Evolutionary conservation across 2,113 vertebrate species (phyloP).

Genomic region (Ptychochromis oligacanthus): DNA sequence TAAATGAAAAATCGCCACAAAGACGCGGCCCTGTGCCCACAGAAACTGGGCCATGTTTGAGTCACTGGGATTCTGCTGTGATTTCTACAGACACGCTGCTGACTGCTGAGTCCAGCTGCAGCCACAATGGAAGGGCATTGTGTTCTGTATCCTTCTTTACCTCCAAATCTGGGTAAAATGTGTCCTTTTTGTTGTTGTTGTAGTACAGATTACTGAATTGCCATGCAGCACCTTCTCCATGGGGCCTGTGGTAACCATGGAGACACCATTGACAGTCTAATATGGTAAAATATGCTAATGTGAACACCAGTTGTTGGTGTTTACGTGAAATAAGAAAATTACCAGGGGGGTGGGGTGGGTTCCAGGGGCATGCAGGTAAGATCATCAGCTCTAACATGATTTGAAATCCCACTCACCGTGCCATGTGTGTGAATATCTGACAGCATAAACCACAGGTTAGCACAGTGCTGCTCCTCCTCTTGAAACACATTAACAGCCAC

Average conservation of each 20-base stretch:
- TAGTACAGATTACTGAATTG: not conserved
- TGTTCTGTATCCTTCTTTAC: not conserved
- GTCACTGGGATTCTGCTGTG: conserved; percentile 22
- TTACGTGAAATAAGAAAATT: not conserved
- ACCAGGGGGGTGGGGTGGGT: not conserved
- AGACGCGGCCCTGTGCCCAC: conserved; percentile 59
- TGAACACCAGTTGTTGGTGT: conserved; percentile 8
- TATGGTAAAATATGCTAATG: conserved; percentile 55
- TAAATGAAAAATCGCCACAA: conserved; percentile 79
- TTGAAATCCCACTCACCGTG: conserved; percentile 18
- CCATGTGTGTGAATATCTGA: conserved; percentile 40
- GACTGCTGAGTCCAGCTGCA: conserved; percentile 35
- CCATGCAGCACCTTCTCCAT: conserved; percentile 31
- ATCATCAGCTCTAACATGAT: conserved; percentile 11
- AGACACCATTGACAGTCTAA: conserved; percentile 43
- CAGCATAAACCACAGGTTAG: conserved; percentile 35
- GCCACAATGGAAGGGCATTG: not conserved
- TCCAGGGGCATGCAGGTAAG: conserved; percentile 29
- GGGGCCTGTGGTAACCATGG: conserved; percentile 60
- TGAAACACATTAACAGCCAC: not conserved
- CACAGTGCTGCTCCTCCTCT: conserved; percentile 4
- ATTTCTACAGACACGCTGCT: not conserved
- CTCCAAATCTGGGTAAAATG: conserved; percentile 1
- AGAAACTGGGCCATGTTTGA: conserved; percentile 57
- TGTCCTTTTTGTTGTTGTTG: not conserved